Percentiles rank a stretch among this genome's conserved stretches.
Evolutionary conservation across 2,113 vertebrate species (phyloP).

Genomic region (Bucco capensis): DNA sequence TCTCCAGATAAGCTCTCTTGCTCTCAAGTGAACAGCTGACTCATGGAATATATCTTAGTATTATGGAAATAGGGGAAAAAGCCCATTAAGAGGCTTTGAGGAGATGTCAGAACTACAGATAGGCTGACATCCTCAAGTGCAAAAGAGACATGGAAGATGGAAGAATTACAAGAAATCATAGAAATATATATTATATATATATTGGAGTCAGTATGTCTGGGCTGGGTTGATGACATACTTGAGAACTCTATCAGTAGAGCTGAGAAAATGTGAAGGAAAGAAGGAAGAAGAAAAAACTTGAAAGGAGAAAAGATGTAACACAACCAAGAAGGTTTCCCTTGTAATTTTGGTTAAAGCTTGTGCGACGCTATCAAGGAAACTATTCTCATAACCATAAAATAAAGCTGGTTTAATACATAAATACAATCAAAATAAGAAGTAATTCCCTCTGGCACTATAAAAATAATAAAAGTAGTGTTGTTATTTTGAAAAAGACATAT

Average conservation of each 20-base stretch:
- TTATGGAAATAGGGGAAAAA: not conserved
- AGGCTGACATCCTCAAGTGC: not conserved
- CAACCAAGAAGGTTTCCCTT: not conserved
- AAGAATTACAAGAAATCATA: not conserved
- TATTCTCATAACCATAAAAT: not conserved
- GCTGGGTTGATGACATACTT: not conserved
- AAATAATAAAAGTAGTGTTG: not conserved
- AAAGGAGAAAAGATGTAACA: not conserved
- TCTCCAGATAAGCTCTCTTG: not conserved
- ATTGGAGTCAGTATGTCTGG: not conserved
- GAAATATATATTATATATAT: fast-evolving
- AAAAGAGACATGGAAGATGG: not conserved
- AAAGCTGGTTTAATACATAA: not conserved
- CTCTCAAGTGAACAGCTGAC: not conserved
- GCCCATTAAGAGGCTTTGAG: not conserved
- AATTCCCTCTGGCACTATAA: not conserved
- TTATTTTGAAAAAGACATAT: not conserved
- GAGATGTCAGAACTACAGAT: not conserved
- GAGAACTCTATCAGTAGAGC: not conserved
- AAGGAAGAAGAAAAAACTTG: not conserved
- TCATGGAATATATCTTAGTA: not conserved
- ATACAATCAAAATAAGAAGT: not conserved
- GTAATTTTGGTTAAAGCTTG: not conserved
- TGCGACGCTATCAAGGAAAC: not conserved
- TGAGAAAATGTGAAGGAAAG: not conserved